These are phyloP conservation scores for Dynastes grantii DNA, from an alignment of 2,888 invertebrate genomes.

Conservation along the genomic window DNA sequence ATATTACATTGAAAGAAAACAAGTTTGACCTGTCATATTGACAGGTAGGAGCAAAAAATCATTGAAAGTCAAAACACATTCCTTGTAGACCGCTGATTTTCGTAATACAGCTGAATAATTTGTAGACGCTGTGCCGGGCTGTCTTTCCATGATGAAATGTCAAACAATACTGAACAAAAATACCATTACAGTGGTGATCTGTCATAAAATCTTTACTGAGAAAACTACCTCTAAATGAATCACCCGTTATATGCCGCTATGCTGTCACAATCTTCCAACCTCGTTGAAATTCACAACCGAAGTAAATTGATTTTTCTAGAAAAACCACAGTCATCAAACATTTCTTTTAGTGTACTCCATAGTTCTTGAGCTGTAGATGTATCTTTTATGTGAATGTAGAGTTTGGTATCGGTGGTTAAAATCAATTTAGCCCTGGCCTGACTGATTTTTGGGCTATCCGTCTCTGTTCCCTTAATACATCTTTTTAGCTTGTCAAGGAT, in stretches of 20 bases:
- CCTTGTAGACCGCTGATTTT: no score
- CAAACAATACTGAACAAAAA: no score
- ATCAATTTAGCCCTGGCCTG: constrained; percentile 59
- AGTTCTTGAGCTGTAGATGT: constrained; percentile 54
- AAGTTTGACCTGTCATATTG: no score
- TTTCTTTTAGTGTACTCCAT: constrained; percentile 58
- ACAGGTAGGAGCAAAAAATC: no score
- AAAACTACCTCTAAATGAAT: no score
- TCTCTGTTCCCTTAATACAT: constrained; percentile 47
- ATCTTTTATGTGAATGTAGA: constrained; percentile 58
- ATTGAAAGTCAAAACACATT: no score
- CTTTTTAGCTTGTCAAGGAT: constrained; percentile 49
- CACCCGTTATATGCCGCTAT: constrained; percentile 39
- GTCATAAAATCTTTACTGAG: no score
- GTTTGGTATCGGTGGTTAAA: constrained; percentile 57
- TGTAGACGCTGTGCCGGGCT: no score
- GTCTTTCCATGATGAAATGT: no score
- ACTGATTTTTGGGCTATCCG: constrained; percentile 50
- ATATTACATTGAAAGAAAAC: no score
- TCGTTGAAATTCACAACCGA: background rate
- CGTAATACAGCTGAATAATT: no score
- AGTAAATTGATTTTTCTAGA: background rate
- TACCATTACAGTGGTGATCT: no score
- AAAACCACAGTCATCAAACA: constrained; percentile 61
- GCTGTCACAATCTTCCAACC: background rate